Percentiles rank a stretch among this genome's conserved stretches.
Evolutionary conservation across 1,140 invertebrate genomes (phyloP).

Genomic region (Trichonephila clavata): DNA sequence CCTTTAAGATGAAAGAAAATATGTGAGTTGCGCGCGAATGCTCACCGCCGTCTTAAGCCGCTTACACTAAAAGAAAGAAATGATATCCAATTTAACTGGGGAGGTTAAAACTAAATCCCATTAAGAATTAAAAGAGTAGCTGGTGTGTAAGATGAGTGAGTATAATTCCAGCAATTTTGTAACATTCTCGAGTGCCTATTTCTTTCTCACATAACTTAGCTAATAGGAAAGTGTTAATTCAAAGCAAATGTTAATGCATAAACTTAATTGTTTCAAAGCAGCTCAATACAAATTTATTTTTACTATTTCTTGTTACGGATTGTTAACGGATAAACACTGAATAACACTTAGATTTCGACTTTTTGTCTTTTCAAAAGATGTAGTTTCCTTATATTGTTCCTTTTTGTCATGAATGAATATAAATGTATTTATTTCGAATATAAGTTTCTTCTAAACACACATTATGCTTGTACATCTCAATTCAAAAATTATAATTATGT

Average conservation of each 20-base stretch:
- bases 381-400: background rate
- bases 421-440: background rate
- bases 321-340: background rate
- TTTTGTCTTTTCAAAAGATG: background rate
- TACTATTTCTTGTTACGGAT: background rate
- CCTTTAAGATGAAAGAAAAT: background rate
- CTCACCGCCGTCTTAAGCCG: background rate
- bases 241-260: background rate
- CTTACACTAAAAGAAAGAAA: background rate
- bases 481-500: too few species aligned
- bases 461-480: too few species aligned
- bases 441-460: too few species aligned
- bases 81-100: conserved; percentile 11
- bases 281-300: background rate
- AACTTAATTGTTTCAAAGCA: background rate
- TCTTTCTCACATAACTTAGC: background rate
- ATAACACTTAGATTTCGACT: background rate
- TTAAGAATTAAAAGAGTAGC: background rate
- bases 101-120: conserved; percentile 4
- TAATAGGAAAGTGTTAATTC: background rate
- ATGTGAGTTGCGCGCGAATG: background rate
- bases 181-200: background rate
- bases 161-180: background rate
- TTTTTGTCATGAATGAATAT: background rate
- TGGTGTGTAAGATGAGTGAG: background rate